Base-by-base conservation (phyloP, 37 sponge, comb jelly and placozoan genomes). In the Hormiphora californensis region DNA sequence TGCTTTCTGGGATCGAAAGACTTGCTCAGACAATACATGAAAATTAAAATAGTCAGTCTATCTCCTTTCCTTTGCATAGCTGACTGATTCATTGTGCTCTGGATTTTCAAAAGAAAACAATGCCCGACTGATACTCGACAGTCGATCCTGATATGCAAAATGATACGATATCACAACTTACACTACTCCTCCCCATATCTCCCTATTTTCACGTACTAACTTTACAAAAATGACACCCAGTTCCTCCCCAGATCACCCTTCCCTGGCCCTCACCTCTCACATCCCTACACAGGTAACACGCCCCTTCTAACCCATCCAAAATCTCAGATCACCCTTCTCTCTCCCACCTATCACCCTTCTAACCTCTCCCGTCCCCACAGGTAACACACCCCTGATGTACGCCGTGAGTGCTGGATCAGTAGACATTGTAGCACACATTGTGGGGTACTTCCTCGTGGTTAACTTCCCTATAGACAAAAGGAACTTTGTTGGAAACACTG, bases 341-440 rank as follows among this genome's bases (percentile, higher is more conserved):
- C 25, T 23, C 19, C 22, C 19, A 23, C 23, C 7, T n/a, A 7
- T 57, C 23, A 7, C 59, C 21, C 59, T 19, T 57, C 28, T 28
- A 23, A 65, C 68, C 68, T 36, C 39, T 1, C 39, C 38, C 7
- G 7, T 32, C 36, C 46, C 81, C 40, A n/a, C n/a, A n/a, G 81
- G 81, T 27, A 73, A 73, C 81, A 73, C 81, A 73, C 36, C 81
- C 21, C 44, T 73, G 0, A 73, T 73, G 81, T 73, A 73, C 81
- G 81, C 81, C 27, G 35, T 73, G 12, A 32, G 81, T 21, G 32
- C 81, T 0, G 81, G 81, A 4, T 73, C 81, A 23, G n/a, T 33
- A 15, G 81, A 73, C 81, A 73, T 73, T 17, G 38, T 73, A 9
- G 41, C 81, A n/a, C 40, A 43, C 25, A 43, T 73, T 43, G 81